These are phyloP conservation scores for Chunga burmeisteri DNA, from an alignment of 2,113 vertebrate genomes.

Conservation along the genomic window DNA sequence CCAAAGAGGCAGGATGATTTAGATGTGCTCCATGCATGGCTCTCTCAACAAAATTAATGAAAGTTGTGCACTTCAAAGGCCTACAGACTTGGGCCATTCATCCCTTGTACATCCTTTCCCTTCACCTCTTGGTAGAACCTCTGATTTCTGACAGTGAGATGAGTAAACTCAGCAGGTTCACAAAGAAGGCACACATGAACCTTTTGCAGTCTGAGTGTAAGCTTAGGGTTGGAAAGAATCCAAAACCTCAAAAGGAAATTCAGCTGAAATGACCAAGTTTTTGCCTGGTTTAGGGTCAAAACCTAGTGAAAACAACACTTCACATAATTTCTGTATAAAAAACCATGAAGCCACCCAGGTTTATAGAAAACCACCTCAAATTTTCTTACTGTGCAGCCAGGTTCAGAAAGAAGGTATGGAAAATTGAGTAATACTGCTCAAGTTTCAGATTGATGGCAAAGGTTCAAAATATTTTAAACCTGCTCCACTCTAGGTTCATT, in stretches of 20 bases:
- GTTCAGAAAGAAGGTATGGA: slow-evolving; percentile 45
- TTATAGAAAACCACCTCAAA: slow-evolving; percentile 49
- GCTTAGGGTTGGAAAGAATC: background rate
- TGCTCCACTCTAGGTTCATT: slow-evolving; percentile 21
- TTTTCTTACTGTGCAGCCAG: slow-evolving; percentile 31
- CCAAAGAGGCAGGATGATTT: background rate
- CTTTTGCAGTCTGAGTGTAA: background rate
- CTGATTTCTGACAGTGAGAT: background rate
- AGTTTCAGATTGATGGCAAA: slow-evolving; percentile 36
- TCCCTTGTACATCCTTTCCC: background rate
- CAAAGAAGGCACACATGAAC: background rate
- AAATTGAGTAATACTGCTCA: slow-evolving; percentile 41
- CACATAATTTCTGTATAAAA: slow-evolving; percentile 17
- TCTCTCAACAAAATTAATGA: background rate
- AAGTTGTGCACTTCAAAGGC: background rate
- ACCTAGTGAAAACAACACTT: slow-evolving; percentile 34
- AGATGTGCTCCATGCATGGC: accelerated
- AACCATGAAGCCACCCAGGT: slow-evolving; percentile 22
- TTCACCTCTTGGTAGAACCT: background rate
- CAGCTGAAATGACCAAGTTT: slow-evolving; percentile 34
- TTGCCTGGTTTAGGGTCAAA: slow-evolving; percentile 54
- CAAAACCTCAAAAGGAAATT: slow-evolving; percentile 44
- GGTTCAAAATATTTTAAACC: slow-evolving; percentile 47
- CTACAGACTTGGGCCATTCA: background rate
- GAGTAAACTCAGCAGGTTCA: slow-evolving; percentile 27